Evolutionary conservation across 2,113 vertebrate species (phyloP), one percentile per base, ranked within the genome.

Genomic region (Anolis carolinensis): DNA sequence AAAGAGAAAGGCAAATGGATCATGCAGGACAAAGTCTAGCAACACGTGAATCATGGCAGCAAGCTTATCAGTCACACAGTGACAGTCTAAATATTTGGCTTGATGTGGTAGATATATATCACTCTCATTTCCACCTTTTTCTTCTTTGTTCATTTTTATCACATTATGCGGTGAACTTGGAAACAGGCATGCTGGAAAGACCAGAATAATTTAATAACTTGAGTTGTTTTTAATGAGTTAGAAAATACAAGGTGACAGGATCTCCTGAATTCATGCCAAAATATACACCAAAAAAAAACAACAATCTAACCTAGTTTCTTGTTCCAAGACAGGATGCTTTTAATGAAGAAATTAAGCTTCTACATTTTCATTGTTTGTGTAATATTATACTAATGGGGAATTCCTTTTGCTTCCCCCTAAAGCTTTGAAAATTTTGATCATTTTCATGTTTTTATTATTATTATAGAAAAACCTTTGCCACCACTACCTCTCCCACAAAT

Each of bases 311-410:
- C 76, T 81, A 87, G 65, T 88, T 91, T 79, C 85, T 91, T 92
- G 73, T 89, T 86, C 90, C 70, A 91, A 89, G 88, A 87, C 85
- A 71, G 76, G 78, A 65, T 63, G 44, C 83, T 90, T 92, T 90
- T 88, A 79, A 88, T 27, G 71, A 88, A 94, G 65, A 88, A 84
- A 88, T 83, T 88, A 90, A 93, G 70, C 7, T 50, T 65, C 74
- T 13, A 91, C 75, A 55, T 81, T 50, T 21, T 72, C 76, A 39
- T 85, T 72, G 71, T n/a, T 55, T 3, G 68, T 85, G 67, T 39
- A 59, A 50, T 81, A 84, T 79, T 87, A 77, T 87, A 67, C 83
- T 71, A 59, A 82, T 25, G 52, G 48, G 68, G 81, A 30, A 32
- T 13, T 72, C n/a, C 50, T 82, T 23, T 82, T 36, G 36, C 21